phyloP scores from a whole-genome alignment of 2,113 vertebrate species.

The Eptesicus fuscus region DNA sequence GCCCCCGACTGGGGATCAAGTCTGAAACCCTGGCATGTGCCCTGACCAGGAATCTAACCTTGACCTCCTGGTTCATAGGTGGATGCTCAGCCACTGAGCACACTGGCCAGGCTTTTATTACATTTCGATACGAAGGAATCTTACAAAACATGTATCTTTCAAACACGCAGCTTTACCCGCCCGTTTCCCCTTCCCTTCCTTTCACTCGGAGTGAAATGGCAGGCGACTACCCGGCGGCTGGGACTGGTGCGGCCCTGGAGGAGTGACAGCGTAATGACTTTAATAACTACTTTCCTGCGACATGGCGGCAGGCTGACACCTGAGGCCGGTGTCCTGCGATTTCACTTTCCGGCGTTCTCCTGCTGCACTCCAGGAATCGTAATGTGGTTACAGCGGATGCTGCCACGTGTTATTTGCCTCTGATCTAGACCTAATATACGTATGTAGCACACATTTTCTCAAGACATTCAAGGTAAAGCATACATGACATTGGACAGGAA shows the following conservation, averaged over 20 bases:
- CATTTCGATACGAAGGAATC: too few species aligned
- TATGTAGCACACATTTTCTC: background rate
- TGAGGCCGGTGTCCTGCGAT: constrained; percentile 79
- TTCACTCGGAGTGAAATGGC: constrained; percentile 75
- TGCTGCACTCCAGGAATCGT: constrained; percentile 75
- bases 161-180: constrained; percentile 26
- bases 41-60: too few species aligned
- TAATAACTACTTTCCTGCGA: constrained; percentile 83
- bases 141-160: too few species aligned
- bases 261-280: constrained; percentile 84
- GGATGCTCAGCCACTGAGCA: too few species aligned
- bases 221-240: constrained; percentile 80
- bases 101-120: too few species aligned
- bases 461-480: background rate
- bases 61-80: too few species aligned
- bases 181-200: constrained; percentile 2
- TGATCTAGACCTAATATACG: constrained; percentile 11
- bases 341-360: constrained; percentile 78
- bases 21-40: too few species aligned
- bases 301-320: constrained; percentile 82
- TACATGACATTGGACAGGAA: background rate
- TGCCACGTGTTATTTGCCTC: constrained; percentile 59
- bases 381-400: constrained; percentile 70
- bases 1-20: too few species aligned
- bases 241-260: constrained; percentile 78